Percentiles rank a stretch among this genome's conserved stretches.
phyloP scores from a whole-genome alignment of 1,140 invertebrate genomes.

The Trinorchestia longiramus region DNA sequence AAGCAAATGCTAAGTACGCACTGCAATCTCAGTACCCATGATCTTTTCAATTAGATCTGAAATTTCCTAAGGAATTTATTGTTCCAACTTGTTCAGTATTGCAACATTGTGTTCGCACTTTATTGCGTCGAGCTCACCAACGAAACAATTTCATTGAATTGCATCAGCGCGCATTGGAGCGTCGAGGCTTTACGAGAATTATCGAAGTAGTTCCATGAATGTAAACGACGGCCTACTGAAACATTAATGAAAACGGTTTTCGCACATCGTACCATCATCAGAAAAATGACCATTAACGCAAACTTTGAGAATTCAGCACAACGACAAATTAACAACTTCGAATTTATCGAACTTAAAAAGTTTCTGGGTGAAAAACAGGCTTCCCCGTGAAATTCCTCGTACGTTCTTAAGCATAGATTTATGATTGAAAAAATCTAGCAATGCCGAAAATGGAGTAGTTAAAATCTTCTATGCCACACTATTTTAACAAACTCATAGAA shows the following conservation, averaged over 20 bases:
- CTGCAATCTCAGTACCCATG: background rate
- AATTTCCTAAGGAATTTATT: background rate
- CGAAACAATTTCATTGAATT: background rate
- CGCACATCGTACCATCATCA: background rate
- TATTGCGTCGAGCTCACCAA: background rate
- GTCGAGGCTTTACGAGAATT: background rate
- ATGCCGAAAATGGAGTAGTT: no score
- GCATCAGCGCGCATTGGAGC: background rate
- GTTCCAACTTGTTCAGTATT: background rate
- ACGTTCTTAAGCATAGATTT: no score
- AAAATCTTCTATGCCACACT: no score
- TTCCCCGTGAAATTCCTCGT: no score
- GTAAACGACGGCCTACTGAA: background rate
- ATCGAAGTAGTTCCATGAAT: background rate
- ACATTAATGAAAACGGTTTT: background rate
- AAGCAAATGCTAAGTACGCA: background rate
- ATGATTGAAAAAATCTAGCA: no score
- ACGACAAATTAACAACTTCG: background rate
- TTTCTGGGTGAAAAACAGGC: no score
- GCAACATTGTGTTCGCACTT: background rate
- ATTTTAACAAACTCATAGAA: no score
- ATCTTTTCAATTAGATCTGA: background rate
- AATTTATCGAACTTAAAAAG: background rate
- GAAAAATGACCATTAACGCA: background rate
- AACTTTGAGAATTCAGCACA: background rate